Evolutionary conservation across 2,113 vertebrate genomes (phyloP).

Genomic region (Cololabis saira): DNA sequence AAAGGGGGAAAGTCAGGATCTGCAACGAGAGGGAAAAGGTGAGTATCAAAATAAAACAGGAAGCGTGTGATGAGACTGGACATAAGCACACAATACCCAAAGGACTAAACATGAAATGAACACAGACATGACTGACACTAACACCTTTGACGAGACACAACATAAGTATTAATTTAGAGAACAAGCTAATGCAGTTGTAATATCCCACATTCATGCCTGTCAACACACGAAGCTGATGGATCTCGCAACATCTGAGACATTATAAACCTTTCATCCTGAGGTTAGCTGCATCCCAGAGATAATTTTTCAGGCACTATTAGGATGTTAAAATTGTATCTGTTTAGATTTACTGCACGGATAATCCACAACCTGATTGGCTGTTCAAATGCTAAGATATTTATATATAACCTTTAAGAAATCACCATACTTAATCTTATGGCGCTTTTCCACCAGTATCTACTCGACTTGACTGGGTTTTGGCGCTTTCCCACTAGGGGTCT

Average conservation of each 20-base stretch:
- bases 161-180: slow-evolving; percentile 3
- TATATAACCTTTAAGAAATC: not conserved
- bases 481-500: no score
- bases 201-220: not conserved
- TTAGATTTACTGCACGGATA: not conserved
- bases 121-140: no score
- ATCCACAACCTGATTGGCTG: not conserved
- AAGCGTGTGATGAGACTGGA: no score
- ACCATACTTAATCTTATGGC: not conserved
- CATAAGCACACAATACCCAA: no score
- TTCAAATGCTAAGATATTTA: not conserved
- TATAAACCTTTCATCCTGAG: not conserved
- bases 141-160: no score
- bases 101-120: no score
- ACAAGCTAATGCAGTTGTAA: not conserved
- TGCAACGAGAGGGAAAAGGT: no score
- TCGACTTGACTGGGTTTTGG: no score
- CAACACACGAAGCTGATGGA: not conserved
- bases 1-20: no score
- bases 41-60: no score
- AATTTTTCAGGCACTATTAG: not conserved
- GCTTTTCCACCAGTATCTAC: no score
- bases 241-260: not conserved
- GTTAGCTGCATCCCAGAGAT: not conserved
- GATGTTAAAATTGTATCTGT: not conserved